Percentiles rank a stretch among this genome's conserved stretches.
Evolutionary conservation across 2,888 invertebrate species (phyloP).

Genomic region (Apamea sordens): DNA sequence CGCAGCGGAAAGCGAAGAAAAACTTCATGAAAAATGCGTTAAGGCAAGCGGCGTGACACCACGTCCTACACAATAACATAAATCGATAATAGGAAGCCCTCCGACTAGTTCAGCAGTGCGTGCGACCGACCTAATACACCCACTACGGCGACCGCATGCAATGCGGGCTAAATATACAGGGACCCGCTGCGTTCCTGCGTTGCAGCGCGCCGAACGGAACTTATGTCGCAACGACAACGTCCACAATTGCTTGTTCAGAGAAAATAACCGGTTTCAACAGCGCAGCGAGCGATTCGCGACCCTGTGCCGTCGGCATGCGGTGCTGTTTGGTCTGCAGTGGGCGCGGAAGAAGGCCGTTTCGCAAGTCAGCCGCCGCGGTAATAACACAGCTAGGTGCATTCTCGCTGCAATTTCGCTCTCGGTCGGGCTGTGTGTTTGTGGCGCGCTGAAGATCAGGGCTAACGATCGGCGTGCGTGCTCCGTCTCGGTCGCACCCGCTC

Average conservation of each 20-base stretch:
- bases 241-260: constrained; percentile 86
- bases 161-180: constrained; percentile 90
- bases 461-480: constrained; percentile 87
- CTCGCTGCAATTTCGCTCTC: constrained; percentile 90
- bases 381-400: constrained; percentile 90
- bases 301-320: constrained; percentile 71
- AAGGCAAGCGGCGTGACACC: constrained; percentile 75
- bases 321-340: constrained; percentile 67
- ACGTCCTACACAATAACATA: constrained; percentile 85
- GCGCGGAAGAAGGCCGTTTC: constrained; percentile 83
- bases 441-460: constrained; percentile 91
- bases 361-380: constrained; percentile 80
- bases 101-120: constrained; percentile 90
- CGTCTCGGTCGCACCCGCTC: constrained; percentile 81
- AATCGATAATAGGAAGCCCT: constrained; percentile 90
- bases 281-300: constrained; percentile 73
- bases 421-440: constrained; percentile 90
- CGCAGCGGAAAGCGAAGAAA: constrained; percentile 81
- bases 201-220: constrained; percentile 81
- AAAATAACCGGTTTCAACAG: constrained; percentile 84
- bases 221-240: constrained; percentile 87
- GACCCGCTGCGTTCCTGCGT: constrained; percentile 80
- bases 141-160: constrained; percentile 85
- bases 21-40: constrained; percentile 79
- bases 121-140: constrained; percentile 90